phyloP scores from a whole-genome alignment of 2,797 vertebrate species.

The Buphagus erythrorhynchus region DNA sequence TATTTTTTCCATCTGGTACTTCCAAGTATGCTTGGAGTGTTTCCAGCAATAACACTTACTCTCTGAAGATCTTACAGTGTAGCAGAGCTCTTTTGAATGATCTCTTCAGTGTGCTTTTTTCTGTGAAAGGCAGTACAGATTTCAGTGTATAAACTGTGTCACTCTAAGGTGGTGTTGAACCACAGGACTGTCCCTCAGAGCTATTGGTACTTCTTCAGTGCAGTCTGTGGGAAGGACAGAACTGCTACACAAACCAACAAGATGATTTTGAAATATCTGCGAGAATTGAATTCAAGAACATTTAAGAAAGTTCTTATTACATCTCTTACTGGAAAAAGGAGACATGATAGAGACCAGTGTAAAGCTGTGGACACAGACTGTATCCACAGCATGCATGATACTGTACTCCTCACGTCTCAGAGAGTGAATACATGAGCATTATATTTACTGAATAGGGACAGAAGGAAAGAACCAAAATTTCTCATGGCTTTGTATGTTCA shows the following conservation, averaged over 20 bases:
- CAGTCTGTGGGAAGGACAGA: background rate
- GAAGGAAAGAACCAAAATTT: background rate
- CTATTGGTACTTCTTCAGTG: background rate
- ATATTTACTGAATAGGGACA: background rate
- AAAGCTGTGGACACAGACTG: background rate
- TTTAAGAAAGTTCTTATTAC: background rate
- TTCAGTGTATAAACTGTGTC: background rate
- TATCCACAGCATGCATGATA: background rate
- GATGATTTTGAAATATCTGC: background rate
- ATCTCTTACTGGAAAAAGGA: background rate
- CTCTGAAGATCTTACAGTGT: background rate
- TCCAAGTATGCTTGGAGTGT: background rate
- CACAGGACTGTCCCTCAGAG: background rate
- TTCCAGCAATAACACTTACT: background rate
- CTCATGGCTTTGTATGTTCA: background rate
- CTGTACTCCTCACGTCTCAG: background rate
- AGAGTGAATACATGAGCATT: background rate
- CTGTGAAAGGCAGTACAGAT: background rate
- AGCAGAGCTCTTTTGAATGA: background rate
- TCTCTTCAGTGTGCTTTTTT: background rate
- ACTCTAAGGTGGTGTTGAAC: background rate
- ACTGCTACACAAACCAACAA: background rate
- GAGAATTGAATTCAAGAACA: background rate
- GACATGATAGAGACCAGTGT: background rate
- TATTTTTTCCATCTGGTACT: background rate